A percentile compares a stretch with the other conserved stretches of the same genome.
Conservation (phyloP, 1,140 invertebrate species). For the Drosophila nikananu region DNA sequence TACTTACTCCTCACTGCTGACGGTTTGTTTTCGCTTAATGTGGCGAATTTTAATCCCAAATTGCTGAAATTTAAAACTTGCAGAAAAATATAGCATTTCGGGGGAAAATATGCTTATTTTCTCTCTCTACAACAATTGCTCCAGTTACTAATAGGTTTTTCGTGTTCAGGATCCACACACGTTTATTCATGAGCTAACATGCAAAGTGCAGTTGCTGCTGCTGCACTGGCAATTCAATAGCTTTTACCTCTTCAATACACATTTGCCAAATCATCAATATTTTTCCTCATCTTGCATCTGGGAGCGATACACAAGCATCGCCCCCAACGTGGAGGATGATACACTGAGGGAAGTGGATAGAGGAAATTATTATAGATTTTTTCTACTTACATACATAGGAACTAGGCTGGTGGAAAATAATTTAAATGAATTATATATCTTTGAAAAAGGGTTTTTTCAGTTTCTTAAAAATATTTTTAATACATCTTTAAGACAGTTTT, state of each 20-base stretch:
- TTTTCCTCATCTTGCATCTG: slow-evolving; percentile 56
- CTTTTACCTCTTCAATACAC: slow-evolving; percentile 68
- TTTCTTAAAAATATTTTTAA: too few species aligned
- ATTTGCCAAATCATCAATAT: slow-evolving; percentile 83
- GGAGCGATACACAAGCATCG: slow-evolving; percentile 45
- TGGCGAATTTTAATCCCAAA: slow-evolving; percentile 52
- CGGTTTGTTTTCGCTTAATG: slow-evolving; percentile 68
- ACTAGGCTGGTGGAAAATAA: neutral
- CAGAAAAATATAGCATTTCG: slow-evolving; percentile 19
- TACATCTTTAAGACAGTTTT: neutral
- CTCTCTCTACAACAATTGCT: slow-evolving; percentile 28
- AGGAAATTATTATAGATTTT: too few species aligned
- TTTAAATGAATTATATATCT: too few species aligned
- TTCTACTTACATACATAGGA: too few species aligned
- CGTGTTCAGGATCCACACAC: slow-evolving; percentile 34
- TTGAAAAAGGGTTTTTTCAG: neutral
- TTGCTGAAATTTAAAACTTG: slow-evolving; percentile 64
- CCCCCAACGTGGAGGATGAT: slow-evolving; percentile 12
- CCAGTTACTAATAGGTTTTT: slow-evolving; percentile 73
- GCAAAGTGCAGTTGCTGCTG: slow-evolving; percentile 51
- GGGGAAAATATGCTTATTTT: slow-evolving; percentile 36
- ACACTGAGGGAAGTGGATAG: neutral
- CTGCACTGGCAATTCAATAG: slow-evolving; percentile 72
- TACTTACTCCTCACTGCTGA: slow-evolving; percentile 44
- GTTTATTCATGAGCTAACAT: slow-evolving; percentile 55